Conservation (phyloP, 2,888 invertebrate genomes). For the Melanostoma mellinum region DNA sequence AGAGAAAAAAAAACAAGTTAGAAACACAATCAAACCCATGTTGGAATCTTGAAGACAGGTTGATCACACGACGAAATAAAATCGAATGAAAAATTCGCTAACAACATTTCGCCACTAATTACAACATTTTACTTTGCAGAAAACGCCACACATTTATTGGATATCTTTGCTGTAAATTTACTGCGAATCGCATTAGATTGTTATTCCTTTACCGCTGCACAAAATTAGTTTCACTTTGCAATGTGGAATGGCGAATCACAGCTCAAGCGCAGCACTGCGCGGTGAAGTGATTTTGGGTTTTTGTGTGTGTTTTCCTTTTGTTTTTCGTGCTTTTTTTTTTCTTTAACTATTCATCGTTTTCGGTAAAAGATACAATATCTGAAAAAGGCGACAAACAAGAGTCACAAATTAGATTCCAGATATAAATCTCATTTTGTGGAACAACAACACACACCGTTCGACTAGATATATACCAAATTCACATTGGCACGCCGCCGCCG, state of each 20-base stretch:
- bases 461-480: constrained; percentile 35
- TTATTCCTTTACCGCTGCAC: constrained; percentile 30
- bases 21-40: constrained; percentile 36
- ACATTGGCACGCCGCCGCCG: constrained; percentile 27
- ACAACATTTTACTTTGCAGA: constrained; percentile 58
- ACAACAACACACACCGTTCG: constrained; percentile 36
- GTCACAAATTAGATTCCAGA: constrained; percentile 73
- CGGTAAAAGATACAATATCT: constrained; percentile 70
- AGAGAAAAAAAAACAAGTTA: constrained; percentile 15
- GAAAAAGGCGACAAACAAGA: constrained; percentile 73
- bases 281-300: background rate
- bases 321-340: constrained; percentile 27
- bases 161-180: constrained; percentile 40
- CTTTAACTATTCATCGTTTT: constrained; percentile 27
- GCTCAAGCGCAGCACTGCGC: constrained; percentile 1
- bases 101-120: constrained; percentile 62
- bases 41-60: constrained; percentile 52
- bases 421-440: constrained; percentile 71
- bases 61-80: constrained; percentile 12
- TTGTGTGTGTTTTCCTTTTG: background rate
- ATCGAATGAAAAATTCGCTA: constrained; percentile 36
- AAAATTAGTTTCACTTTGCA: constrained; percentile 49
- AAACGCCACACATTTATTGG: constrained; percentile 48
- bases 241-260: constrained; percentile 33
- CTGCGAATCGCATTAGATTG: constrained; percentile 43